Evolutionary conservation across 2,797 vertebrate genomes (phyloP).

Genomic region (Rhabdophis nuchalis): DNA sequence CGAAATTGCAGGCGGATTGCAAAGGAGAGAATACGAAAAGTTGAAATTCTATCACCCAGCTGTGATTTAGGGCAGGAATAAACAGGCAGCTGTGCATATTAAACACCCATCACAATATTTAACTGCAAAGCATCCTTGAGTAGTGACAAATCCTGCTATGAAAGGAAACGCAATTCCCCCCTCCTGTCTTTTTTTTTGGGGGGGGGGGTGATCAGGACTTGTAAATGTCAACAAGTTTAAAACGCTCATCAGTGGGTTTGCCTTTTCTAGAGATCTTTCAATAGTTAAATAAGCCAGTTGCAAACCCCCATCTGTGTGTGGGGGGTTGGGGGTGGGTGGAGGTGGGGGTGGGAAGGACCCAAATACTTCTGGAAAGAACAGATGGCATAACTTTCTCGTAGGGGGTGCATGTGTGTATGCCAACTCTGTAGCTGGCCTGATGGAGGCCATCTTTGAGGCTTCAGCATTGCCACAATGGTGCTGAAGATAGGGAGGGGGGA

Average conservation of each 20-base stretch:
- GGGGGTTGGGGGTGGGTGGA: not conserved
- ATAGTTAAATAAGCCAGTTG: constrained; percentile 11
- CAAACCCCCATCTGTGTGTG: not conserved
- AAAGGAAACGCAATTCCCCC: constrained; percentile 35
- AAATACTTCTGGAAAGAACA: not conserved
- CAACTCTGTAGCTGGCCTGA: too few relatives aligned
- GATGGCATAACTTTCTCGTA: not conserved
- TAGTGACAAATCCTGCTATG: constrained; percentile 26
- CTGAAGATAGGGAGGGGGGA: too few relatives aligned
- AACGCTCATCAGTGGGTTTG: not conserved
- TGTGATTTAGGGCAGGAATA: constrained; percentile 29
- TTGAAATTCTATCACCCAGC: constrained; percentile 25
- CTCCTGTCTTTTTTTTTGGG: fast-evolving
- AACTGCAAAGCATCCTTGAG: constrained; percentile 37
- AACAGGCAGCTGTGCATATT: constrained; percentile 41
- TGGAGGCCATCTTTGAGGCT: too few relatives aligned
- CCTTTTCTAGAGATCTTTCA: not conserved
- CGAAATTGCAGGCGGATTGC: not conserved
- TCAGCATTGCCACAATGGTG: too few relatives aligned
- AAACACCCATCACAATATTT: constrained; percentile 62
- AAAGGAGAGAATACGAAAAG: not conserved
- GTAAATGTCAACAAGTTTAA: constrained; percentile 17
- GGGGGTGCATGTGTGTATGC: not conserved
- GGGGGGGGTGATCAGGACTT: not conserved
- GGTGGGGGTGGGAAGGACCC: too few relatives aligned